Conservation (phyloP, 2,113 vertebrate species). For the Alexandromys fortis region DNA sequence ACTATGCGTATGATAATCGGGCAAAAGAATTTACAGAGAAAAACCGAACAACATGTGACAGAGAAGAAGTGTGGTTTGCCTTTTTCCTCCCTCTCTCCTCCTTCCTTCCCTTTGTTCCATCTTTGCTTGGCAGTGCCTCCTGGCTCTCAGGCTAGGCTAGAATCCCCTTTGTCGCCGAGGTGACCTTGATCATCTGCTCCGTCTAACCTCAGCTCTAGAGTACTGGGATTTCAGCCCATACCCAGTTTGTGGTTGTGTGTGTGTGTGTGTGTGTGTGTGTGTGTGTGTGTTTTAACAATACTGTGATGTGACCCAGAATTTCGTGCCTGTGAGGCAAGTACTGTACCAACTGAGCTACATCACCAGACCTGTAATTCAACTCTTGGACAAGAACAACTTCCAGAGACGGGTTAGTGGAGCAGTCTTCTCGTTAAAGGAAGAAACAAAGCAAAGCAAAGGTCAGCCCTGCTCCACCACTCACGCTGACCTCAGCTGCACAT, state of each 20-base stretch:
- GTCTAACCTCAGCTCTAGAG: not conserved
- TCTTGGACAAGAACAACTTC: not conserved
- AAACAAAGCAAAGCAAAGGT: not conserved
- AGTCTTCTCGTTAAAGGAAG: not conserved
- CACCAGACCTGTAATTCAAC: not conserved
- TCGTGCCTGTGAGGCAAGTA: not conserved
- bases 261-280: no score
- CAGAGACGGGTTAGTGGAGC: not conserved
- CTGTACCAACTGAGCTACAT: not conserved
- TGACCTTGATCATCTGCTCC: not conserved
- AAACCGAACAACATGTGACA: not conserved
- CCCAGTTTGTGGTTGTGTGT: not conserved
- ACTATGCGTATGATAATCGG: not conserved
- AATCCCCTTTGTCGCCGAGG: not conserved
- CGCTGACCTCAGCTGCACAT: not conserved
- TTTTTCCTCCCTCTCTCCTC: not conserved
- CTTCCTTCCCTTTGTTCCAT: no score
- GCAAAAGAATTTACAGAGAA: not conserved
- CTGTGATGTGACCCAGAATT: not conserved
- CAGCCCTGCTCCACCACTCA: not conserved
- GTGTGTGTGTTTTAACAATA: not conserved
- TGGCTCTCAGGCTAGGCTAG: not conserved
- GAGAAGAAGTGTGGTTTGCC: not conserved
- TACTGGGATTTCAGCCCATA: not conserved
- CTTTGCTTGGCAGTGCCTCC: not conserved